Base-by-base conservation (phyloP, 2,113 vertebrate species). In the Pollachius pollachius region DNA sequence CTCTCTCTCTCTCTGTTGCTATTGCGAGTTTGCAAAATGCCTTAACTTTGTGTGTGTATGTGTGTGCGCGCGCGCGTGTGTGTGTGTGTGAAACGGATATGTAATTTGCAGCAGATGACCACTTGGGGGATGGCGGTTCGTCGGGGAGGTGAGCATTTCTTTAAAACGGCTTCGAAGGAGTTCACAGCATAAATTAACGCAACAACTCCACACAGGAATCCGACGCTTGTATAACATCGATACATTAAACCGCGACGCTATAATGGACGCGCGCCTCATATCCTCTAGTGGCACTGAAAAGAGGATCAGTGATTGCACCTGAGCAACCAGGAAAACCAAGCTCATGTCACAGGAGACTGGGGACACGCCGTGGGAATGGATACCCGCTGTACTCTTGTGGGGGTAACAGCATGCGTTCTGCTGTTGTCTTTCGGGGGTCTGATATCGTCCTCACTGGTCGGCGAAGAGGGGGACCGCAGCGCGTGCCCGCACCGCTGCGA, bases 401-500 rank as follows among this genome's bases (percentile, higher is more conserved):
- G 81, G 83, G 41, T 13, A 13, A 48, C 8, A 48, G 41, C 87
- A 52, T 83, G 88, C 81, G 67, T 95, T 83, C 27, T 92, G 59
- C 78, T 94, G 0, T 79, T 91, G 72, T 72, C 58, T 12, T 84
- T 92, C 76, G 76, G 21, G 30, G 80, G 81, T 1, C 69, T 82
- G 23, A 17, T 69, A 54, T 83, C 73, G 1, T 72, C 85, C 27
- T 87, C 88, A 0, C 52, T 69, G 64, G 87, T 48, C 72, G 11
- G 21, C 69, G 18, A 88, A 4, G 30, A 34, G 30, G 30, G 30
- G 6, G 30, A 70, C 4, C 71, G 88, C 68, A 73, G 89, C 58
- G 71, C 94, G 62, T 99, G 97, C 75, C 97, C 96, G 0, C 93
- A 95, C 70, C 93, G 88, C 65, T 99, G 96, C 79, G 97, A 99